Conservation (phyloP, 2,797 vertebrate genomes). For the Enteromius fasciolatus region DNA sequence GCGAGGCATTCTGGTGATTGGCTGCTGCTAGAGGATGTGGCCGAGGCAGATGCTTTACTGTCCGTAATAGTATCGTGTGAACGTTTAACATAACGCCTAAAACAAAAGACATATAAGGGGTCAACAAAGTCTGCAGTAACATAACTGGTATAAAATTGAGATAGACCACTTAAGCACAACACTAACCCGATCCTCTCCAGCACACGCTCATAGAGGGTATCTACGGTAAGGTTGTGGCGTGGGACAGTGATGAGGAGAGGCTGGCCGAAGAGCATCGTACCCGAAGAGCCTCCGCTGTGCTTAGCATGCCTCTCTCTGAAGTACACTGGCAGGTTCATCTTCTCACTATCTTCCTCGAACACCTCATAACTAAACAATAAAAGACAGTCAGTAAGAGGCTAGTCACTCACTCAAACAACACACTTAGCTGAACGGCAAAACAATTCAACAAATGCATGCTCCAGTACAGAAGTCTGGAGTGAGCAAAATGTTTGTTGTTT, state of each 20-base stretch:
- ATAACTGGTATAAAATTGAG: not conserved
- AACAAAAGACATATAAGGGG: constrained; percentile 13
- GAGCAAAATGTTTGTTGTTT: not conserved
- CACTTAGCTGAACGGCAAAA: not conserved
- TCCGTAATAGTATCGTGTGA: constrained; percentile 76
- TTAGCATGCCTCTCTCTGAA: constrained; percentile 91
- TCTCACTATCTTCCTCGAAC: constrained; percentile 82
- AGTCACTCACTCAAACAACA: constrained; percentile 5
- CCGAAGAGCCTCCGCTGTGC: constrained; percentile 81
- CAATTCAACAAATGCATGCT: not conserved
- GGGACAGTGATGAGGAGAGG: constrained; percentile 90
- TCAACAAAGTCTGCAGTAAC: not conserved
- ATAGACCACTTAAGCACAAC: not conserved
- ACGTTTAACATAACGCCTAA: constrained; percentile 89
- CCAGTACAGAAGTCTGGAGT: not conserved
- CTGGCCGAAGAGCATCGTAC: constrained; percentile 89
- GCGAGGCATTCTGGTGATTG: constrained; percentile 75
- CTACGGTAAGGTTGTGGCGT: constrained; percentile 86
- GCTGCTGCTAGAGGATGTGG: constrained; percentile 73
- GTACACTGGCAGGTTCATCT: constrained; percentile 89
- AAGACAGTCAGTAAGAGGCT: constrained; percentile 1
- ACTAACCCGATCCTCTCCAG: constrained; percentile 91
- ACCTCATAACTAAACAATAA: constrained; percentile 86
- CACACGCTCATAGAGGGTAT: constrained; percentile 85
- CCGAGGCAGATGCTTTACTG: constrained; percentile 69